phyloP scores from a whole-genome alignment of 2,797 vertebrate species.

The Hemibagrus guttatus region DNA sequence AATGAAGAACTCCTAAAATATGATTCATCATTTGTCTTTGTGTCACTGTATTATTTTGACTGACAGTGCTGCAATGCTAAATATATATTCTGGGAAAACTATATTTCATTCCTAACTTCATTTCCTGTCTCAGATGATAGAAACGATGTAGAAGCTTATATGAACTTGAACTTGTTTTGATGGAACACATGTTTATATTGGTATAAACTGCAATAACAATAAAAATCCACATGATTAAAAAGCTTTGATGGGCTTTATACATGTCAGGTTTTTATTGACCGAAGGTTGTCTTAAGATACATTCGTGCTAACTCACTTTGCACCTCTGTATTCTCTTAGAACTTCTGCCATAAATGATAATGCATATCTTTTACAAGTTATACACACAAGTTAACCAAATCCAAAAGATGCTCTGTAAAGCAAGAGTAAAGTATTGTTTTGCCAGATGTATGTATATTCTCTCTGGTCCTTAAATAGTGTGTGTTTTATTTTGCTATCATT shows the following conservation, averaged over 20 bases:
- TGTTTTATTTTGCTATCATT: background rate
- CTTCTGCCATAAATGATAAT: background rate
- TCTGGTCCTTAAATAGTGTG: too few species aligned
- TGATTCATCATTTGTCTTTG: background rate
- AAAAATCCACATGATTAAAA: background rate
- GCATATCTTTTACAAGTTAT: too few species aligned
- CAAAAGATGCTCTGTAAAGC: background rate
- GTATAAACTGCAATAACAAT: background rate
- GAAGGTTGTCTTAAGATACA: background rate
- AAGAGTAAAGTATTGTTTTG: background rate
- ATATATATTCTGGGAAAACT: background rate
- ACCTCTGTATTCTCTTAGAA: background rate
- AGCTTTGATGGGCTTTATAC: background rate
- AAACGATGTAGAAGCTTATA: background rate
- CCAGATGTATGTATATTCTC: background rate
- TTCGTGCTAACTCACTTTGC: background rate
- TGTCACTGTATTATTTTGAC: background rate
- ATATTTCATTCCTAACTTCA: background rate
- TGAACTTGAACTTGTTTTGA: background rate
- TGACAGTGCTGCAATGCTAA: background rate
- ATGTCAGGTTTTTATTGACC: background rate
- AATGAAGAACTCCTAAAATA: background rate
- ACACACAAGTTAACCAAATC: background rate
- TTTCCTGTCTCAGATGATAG: background rate
- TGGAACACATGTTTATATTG: background rate